Evolutionary conservation across 2,113 vertebrate genomes (phyloP).

Genomic region (Pygoscelis adeliae): DNA sequence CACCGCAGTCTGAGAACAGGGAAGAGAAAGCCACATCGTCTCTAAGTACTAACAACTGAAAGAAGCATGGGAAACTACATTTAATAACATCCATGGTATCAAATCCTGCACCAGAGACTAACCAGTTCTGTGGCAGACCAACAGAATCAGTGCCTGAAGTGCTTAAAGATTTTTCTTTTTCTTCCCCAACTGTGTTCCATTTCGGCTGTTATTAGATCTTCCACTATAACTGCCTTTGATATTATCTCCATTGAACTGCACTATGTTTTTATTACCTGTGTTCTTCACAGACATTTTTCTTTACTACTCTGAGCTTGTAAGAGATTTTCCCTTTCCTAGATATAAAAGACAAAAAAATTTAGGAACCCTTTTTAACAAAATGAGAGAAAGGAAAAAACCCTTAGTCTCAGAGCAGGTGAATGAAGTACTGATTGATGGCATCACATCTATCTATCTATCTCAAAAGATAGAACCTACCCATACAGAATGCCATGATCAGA

Average conservation of each 20-base stretch:
- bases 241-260: background rate
- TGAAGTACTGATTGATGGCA: background rate
- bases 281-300: background rate
- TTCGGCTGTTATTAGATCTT: background rate
- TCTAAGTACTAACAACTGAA: background rate
- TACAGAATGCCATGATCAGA: background rate
- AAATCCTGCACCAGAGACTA: background rate
- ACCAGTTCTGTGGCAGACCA: background rate
- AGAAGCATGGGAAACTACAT: background rate
- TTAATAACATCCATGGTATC: background rate
- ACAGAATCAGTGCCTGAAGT: background rate
- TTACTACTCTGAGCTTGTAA: background rate
- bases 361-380: background rate
- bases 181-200: background rate
- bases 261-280: background rate
- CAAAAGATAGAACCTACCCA: background rate
- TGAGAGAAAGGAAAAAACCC: background rate
- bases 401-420: background rate
- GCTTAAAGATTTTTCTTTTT: background rate
- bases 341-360: background rate
- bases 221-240: background rate
- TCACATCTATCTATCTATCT: background rate
- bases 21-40: background rate
- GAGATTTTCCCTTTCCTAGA: background rate
- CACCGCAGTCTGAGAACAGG: background rate